phyloP scores from a whole-genome alignment of 35 echinoderm and acorn worm genomes.

The Ptychodera flava region DNA sequence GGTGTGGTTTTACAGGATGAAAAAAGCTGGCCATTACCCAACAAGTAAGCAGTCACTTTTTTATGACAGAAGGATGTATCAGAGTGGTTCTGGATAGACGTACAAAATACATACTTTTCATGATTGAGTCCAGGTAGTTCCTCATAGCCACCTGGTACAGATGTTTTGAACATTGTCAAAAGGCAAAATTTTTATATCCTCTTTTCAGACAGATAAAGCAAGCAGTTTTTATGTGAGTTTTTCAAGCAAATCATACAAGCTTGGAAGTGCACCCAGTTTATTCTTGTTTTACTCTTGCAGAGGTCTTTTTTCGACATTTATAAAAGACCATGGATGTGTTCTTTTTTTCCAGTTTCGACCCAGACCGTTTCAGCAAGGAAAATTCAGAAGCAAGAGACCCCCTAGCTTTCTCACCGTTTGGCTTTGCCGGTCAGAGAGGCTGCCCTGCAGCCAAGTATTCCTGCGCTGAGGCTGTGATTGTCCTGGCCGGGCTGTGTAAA shows the following conservation, averaged over 20 bases:
- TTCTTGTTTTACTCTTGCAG: too few relatives aligned
- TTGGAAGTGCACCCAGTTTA: too few relatives aligned
- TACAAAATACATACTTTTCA: background rate
- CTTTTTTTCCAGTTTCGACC: conserved; percentile 66
- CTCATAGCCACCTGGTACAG: too few relatives aligned
- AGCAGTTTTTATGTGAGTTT: too few relatives aligned
- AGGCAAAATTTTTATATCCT: too few relatives aligned
- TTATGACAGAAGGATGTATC: background rate
- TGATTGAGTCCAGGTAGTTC: too few relatives aligned
- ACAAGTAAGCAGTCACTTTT: conserved; percentile 44
- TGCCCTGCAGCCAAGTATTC: conserved; percentile 73
- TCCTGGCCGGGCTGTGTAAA: conserved; percentile 50
- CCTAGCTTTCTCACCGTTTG: conserved; percentile 47
- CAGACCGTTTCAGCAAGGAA: conserved; percentile 37
- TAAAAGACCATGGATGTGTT: too few relatives aligned
- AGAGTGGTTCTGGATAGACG: background rate
- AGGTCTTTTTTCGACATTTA: too few relatives aligned
- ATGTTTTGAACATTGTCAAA: too few relatives aligned
- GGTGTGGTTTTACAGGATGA: conserved; percentile 68
- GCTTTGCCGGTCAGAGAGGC: conserved; percentile 56
- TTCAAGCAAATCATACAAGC: too few relatives aligned
- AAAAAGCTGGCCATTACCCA: conserved; percentile 46
- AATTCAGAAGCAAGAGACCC: background rate
- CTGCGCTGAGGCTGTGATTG: conserved; percentile 57
- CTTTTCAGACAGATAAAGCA: too few relatives aligned